Conservation (phyloP, 2,113 vertebrate genomes). For the Bos javanicus region DNA sequence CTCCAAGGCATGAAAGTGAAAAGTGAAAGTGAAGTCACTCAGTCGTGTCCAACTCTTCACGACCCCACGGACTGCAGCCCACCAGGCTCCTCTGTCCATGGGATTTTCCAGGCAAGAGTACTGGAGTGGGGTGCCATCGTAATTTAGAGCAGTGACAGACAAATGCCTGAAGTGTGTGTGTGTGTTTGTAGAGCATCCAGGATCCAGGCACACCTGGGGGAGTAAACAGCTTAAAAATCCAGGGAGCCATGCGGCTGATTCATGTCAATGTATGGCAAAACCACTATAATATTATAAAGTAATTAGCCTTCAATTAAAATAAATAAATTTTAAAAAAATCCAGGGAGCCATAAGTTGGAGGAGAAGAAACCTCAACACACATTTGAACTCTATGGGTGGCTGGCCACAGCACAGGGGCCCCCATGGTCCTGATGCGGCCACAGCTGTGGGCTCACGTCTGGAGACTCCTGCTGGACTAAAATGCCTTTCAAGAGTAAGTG, state of each 20-base stretch:
- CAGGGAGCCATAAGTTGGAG: background rate
- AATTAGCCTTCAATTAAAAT: background rate
- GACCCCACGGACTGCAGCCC: no score
- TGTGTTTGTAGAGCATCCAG: background rate
- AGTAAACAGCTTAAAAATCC: background rate
- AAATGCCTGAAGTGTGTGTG: background rate
- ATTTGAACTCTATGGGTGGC: background rate
- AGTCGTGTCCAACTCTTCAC: no score
- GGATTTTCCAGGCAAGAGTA: no score
- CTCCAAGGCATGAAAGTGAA: no score
- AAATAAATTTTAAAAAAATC: background rate
- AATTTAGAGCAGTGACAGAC: conserved; percentile 62
- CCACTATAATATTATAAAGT: no score
- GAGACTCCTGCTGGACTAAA: accelerated
- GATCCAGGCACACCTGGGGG: background rate
- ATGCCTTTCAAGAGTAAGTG: background rate
- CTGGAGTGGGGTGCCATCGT: no score
- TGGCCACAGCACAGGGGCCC: background rate
- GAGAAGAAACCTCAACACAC: background rate
- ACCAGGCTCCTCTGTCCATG: no score
- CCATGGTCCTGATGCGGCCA: accelerated
- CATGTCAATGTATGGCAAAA: no score
- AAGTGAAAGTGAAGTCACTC: no score
- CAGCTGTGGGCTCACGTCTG: no score
- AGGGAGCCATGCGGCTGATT: background rate